These are phyloP conservation scores for Typhlichthys subterraneus DNA, from an alignment of 2,797 vertebrate species.

Conservation along the genomic window DNA sequence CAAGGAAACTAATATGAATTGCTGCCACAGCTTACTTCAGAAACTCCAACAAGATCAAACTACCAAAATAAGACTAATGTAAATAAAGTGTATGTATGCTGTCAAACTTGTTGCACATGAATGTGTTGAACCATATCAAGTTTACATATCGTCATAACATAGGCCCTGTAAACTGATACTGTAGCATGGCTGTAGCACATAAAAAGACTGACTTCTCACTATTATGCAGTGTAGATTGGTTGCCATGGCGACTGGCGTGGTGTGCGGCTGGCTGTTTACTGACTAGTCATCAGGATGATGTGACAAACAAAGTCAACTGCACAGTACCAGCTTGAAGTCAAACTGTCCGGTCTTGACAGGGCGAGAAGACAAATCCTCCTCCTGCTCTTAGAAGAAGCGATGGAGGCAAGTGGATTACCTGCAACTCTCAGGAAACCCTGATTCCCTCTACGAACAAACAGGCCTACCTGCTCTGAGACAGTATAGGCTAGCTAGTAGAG, in stretches of 20 bases:
- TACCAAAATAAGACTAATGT: too few species aligned
- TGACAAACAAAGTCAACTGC: neutral
- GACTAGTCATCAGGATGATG: neutral
- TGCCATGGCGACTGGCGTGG: constrained; percentile 7
- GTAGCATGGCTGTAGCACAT: neutral
- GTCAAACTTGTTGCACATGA: constrained; percentile 21
- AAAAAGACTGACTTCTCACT: neutral
- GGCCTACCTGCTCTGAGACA: neutral
- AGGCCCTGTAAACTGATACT: neutral
- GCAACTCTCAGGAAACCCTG: neutral
- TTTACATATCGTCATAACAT: neutral
- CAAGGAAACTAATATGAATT: too few species aligned
- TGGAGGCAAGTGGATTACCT: constrained; percentile 9
- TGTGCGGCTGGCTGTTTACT: neutral
- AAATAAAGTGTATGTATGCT: neutral
- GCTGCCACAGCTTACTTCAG: too few species aligned
- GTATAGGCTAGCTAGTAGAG: constrained; percentile 6
- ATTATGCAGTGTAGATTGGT: constrained; percentile 2
- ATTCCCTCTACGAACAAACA: neutral
- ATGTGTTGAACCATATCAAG: constrained; percentile 22
- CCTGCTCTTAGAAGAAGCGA: neutral
- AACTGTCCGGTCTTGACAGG: neutral
- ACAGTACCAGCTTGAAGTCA: neutral
- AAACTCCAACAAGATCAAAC: too few species aligned
- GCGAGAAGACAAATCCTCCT: neutral